Base-by-base conservation (phyloP, 2,888 invertebrate species). In the Platerodrilus igneus region DNA sequence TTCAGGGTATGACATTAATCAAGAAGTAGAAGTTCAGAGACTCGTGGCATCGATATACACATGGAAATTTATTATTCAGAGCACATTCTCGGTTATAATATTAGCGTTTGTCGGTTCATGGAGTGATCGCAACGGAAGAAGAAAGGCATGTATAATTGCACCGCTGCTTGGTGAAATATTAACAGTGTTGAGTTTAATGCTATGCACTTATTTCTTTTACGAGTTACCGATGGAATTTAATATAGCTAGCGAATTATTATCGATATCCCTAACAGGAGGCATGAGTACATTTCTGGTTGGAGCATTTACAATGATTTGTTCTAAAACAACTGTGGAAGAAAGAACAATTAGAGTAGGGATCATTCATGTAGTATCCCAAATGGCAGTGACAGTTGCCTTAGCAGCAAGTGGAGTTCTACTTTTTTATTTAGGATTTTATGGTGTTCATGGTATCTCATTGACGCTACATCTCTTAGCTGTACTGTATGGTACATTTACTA, bases 341-440 rank as follows among this genome's bases (percentile, higher is more conserved):
- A 71, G 79, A 43, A 81, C 81, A 0, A 68, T 74, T 23, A 64
- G 80, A 47, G 73, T 82, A 2, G 79, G 79, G 1, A 65, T 80
- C 19, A 67, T 75, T 3, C 74, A 72, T 33, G 66, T 75, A 3
- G 71, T 77, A 40, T 70, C 71, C 14, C 72, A 73, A 1, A 51
- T 76, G 14, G 71, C 72, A 11, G 54, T 74, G 18, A 74, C 75
- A 9, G 53, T 75, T 11, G 76, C 75, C 6, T 68, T 55, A 3
- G 54, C 59, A 2, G 33, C 76, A 19, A 75, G 76, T 59, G 77
- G 76, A 8, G 58, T 74, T 26, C 57, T 76, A 33, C 71, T 71
- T 19, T 63, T 70, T 23, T 7, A 37, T 11, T 47, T 56, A 3
- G 76, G 76, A 1, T 75, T 71, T 47, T 75, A 75, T 40, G 75